These are phyloP conservation scores for Phalangium opilio DNA, from an alignment of 2,888 invertebrate species.

Conservation along the genomic window DNA sequence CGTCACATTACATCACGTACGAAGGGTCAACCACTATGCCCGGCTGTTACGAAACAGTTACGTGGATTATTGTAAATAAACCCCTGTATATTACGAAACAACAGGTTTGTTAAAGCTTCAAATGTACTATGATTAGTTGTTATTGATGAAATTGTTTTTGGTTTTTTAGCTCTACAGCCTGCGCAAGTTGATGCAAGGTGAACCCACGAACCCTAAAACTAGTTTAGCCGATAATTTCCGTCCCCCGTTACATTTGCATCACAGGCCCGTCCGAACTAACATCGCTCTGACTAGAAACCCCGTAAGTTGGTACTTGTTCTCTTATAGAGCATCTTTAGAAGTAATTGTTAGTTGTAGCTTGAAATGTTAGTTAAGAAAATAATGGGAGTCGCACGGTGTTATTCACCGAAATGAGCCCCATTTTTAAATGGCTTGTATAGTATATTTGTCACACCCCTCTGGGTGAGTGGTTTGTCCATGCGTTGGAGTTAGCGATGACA, in stretches of 20 bases:
- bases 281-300: constrained; percentile 35
- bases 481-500: no score
- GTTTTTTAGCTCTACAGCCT: constrained; percentile 58
- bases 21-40: constrained; percentile 96
- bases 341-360: no score
- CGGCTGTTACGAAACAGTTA: constrained; percentile 97
- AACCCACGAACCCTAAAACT: constrained; percentile 67
- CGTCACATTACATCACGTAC: constrained; percentile 90
- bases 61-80: constrained; percentile 95
- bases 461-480: no score
- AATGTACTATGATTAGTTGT: no score
- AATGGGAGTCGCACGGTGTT: no score
- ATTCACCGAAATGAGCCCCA: no score
- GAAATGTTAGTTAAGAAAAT: no score
- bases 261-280: constrained; percentile 86
- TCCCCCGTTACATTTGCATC: constrained; percentile 80
- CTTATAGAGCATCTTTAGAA: no score
- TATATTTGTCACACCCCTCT: no score
- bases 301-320: no score
- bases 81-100: constrained; percentile 92
- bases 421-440: no score
- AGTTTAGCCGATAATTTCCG: constrained; percentile 88
- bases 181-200: constrained; percentile 73
- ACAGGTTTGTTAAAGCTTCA: constrained; percentile 46
- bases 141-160: not conserved